Evolutionary conservation across 2,113 vertebrate genomes (phyloP).

Genomic region (Gadus chalcogrammus): DNA sequence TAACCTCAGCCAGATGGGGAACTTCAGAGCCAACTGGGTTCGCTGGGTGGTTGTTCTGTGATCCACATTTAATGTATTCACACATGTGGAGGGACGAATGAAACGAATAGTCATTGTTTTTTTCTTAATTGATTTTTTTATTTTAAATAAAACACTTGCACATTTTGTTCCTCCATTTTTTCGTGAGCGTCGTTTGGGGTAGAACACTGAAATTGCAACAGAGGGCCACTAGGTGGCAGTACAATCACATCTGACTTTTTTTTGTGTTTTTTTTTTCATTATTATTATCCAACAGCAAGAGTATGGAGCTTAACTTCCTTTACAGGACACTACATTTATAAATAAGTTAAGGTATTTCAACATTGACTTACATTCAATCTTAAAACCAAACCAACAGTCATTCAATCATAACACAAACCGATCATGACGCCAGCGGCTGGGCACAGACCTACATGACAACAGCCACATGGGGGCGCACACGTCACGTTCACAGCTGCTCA

Average conservation of each 20-base stretch:
- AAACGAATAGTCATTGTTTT: conserved; percentile 25
- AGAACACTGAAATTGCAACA: conserved; percentile 78
- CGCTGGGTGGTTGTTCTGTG: neutral
- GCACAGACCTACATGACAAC: conserved; percentile 28
- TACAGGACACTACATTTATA: conserved; percentile 80
- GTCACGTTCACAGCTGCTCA: conserved; percentile 31
- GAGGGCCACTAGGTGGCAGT: conserved; percentile 78
- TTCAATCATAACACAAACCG: conserved; percentile 59
- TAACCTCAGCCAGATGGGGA: conserved; percentile 66
- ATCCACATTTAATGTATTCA: neutral
- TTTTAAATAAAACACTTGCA: conserved; percentile 74
- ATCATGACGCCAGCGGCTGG: conserved; percentile 61
- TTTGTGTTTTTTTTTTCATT: conserved; percentile 25
- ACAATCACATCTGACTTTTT: conserved; percentile 77
- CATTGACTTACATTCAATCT: conserved; percentile 79
- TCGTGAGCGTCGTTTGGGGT: conserved; percentile 61
- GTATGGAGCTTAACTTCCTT: conserved; percentile 83
- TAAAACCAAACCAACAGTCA: conserved; percentile 79
- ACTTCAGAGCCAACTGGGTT: neutral
- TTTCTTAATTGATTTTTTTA: conserved; percentile 56
- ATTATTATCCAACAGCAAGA: conserved; percentile 76
- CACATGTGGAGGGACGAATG: neutral
- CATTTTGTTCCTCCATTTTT: conserved; percentile 52
- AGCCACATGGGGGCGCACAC: conserved; percentile 28
- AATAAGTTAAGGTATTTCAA: conserved; percentile 93